Evolutionary conservation across 2,888 invertebrate genomes (phyloP), one percentile per base, ranked within the genome.

Genomic region (Cantharis rufa): DNA sequence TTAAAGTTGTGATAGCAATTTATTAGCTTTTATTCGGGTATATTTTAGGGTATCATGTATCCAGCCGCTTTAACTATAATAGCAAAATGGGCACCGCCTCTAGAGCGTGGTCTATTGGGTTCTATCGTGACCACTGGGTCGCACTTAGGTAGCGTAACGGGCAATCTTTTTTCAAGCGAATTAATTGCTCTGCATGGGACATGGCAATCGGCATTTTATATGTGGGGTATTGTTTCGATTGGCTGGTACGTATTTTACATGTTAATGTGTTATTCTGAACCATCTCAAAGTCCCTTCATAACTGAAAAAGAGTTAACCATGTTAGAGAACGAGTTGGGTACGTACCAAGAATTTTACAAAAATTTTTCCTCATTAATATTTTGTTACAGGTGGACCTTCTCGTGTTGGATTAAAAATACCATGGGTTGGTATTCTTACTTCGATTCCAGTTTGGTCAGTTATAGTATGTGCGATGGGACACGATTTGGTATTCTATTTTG

Each of bases 381-480:
- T 21, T 27, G 10, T 76, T 68, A 32, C 13, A 71, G 72, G 66
- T 1, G 15, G 48, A 48, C 48, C 48, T n/a, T 48, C 28, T 18
- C 9, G n/a, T 15, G 15, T 9, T 9, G 48, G 70, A 15, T 15
- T 18, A 1, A 69, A 68, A 18, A 48, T 74, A 16, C 78, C 78
- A 2, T 95, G 94, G 94, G 90, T 89, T 82, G 90, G 90, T 0
- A 93, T 95, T 70, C 87, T 94, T n/a, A 92, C 89, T 74, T 94
- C 92, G 0, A 89, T 91, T 3, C 93, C 94, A 0, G 88, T 95
- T 74, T 92, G 94, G 91, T 94, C 94, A 0, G 85, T 95, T 15
- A 91, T 95, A 10, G 91, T 91, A 66, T 94, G 94, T 79, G 94
- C 94, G 89, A 89, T 92, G 78, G 92, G 92, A 2, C 93, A 93